Evolutionary conservation across 2,797 vertebrate species (phyloP).

Genomic region (Lagodon rhomboides): DNA sequence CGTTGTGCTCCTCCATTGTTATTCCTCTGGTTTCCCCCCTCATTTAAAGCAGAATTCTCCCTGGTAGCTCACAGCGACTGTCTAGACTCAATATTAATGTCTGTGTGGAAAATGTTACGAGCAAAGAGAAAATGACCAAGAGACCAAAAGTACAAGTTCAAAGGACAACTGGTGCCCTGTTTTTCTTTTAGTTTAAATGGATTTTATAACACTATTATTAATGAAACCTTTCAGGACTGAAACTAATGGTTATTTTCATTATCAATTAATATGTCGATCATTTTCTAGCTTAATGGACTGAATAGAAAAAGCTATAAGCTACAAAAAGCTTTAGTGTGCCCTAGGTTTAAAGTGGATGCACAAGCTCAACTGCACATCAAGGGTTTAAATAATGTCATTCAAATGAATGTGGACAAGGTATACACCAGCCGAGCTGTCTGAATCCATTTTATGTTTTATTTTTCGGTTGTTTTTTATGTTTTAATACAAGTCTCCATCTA

Average conservation of each 20-base stretch:
- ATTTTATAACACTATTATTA: background rate
- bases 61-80: constrained; percentile 15
- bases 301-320: no score
- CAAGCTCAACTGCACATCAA: no score
- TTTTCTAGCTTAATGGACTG: no score
- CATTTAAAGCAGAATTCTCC: constrained; percentile 28
- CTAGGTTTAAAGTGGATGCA: no score
- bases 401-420: no score
- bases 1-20: constrained; percentile 41
- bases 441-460: no score
- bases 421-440: no score
- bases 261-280: background rate
- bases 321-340: no score
- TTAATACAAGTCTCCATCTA: no score
- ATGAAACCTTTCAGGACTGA: background rate
- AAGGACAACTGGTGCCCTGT: background rate
- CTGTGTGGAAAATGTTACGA: constrained; percentile 47
- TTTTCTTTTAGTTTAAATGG: no score
- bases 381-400: no score
- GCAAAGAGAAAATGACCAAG: constrained; percentile 15
- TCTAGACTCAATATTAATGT: constrained; percentile 54
- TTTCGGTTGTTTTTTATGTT: no score
- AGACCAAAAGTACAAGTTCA: constrained; percentile 17
- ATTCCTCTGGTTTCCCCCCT: constrained; percentile 37
- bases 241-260: background rate